phyloP scores from a whole-genome alignment of 2,113 vertebrate genomes.

The Ictalurus punctatus region DNA sequence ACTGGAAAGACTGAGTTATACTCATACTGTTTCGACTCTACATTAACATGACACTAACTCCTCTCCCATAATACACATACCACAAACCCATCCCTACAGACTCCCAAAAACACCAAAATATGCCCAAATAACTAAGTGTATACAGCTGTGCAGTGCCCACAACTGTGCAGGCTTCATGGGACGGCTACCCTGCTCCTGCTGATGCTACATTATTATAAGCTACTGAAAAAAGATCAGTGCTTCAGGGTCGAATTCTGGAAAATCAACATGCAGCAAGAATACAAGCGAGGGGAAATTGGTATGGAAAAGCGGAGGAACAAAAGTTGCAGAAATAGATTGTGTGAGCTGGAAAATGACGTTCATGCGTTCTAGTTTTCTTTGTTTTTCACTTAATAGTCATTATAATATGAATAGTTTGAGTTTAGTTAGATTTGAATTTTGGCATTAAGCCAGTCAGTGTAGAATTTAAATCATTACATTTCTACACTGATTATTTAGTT shows the following conservation, averaged over 20 bases:
- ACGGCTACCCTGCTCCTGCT: neutral
- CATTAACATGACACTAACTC: neutral
- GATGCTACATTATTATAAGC: neutral
- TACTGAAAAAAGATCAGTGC: neutral
- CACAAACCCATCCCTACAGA: neutral
- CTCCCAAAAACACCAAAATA: neutral
- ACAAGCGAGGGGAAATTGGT: neutral
- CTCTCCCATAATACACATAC: neutral
- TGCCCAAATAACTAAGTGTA: neutral
- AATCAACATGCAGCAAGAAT: neutral
- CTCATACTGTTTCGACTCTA: neutral
- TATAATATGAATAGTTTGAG: neutral
- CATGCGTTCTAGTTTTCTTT: neutral
- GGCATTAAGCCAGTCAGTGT: neutral
- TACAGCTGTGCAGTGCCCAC: neutral
- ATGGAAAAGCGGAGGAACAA: neutral
- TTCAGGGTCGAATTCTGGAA: neutral
- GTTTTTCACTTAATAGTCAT: neutral
- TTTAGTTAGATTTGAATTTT: neutral
- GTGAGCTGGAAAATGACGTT: neutral
- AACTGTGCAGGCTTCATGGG: neutral
- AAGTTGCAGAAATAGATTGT: neutral
- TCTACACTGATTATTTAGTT: neutral
- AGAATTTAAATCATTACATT: neutral
- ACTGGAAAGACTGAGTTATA: neutral